Percentiles rank a stretch among this genome's conserved stretches.
These are phyloP conservation scores for Cassiopea andromeda DNA, from an alignment of 30 jellyfish, hydroid and myxozoan genomes.

Conservation along the genomic window DNA sequence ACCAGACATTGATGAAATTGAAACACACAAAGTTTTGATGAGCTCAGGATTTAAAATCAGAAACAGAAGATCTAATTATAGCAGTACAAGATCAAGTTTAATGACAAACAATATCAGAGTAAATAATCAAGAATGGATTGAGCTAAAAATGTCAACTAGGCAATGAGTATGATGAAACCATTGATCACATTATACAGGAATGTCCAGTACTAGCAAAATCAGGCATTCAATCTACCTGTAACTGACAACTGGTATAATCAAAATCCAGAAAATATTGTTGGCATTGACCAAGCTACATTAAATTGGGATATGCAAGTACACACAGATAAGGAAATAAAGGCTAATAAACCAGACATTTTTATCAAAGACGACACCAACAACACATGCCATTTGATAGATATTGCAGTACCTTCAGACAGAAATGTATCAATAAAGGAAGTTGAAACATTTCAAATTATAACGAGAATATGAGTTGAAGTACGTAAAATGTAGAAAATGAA, in stretches of 20 bases:
- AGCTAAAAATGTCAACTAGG: conserved; percentile 1
- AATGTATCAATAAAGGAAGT: conserved; percentile 9
- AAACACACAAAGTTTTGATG: neutral
- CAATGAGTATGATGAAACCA: conserved; percentile 16
- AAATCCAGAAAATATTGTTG: neutral
- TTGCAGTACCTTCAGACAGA: conserved; percentile 5
- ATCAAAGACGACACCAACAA: neutral
- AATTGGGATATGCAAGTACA: conserved; percentile 2
- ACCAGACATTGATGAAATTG: neutral
- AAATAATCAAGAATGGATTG: conserved; percentile 13
- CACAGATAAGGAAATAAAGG: conserved; percentile 6
- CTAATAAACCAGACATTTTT: neutral
- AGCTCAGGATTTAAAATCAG: neutral
- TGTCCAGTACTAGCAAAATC: conserved; percentile 35
- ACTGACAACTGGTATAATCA: neutral
- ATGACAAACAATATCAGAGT: conserved; percentile 18
- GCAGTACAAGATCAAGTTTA: conserved; percentile 3
- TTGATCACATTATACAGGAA: conserved; percentile 19
- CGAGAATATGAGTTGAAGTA: neutral
- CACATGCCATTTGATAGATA: conserved; percentile 21
- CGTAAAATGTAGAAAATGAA: neutral
- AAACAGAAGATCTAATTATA: neutral
- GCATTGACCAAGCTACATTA: neutral
- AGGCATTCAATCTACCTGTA: conserved; percentile 6
- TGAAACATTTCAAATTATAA: neutral